These are phyloP conservation scores for Tipula unca DNA, from an alignment of 2,888 invertebrate species.

Conservation along the genomic window DNA sequence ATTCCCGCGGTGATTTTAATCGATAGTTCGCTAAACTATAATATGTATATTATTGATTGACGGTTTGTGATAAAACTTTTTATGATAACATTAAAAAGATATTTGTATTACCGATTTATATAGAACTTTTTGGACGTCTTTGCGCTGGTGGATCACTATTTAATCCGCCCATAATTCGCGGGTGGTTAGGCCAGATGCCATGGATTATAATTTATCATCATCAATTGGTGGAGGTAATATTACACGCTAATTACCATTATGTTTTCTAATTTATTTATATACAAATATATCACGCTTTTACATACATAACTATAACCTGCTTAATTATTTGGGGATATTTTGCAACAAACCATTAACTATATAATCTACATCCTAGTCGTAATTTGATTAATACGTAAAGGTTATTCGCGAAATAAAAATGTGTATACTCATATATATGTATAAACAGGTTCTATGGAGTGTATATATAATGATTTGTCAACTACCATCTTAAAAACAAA, in stretches of 20 bases:
- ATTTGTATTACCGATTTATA: background rate
- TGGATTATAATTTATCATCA: slow-evolving; percentile 29
- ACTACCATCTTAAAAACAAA: no score
- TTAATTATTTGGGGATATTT: background rate
- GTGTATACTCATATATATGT: background rate
- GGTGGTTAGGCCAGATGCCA: slow-evolving; percentile 29
- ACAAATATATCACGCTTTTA: no score
- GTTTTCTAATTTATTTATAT: no score
- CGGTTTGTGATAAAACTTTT: background rate
- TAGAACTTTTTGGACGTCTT: slow-evolving; percentile 29
- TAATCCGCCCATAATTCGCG: slow-evolving; percentile 28
- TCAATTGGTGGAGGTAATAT: slow-evolving; percentile 29
- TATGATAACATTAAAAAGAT: background rate
- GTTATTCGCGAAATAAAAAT: background rate
- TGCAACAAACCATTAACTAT: background rate
- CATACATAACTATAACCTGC: background rate
- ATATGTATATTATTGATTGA: background rate
- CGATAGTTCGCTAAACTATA: background rate
- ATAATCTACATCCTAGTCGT: background rate
- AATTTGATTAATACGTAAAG: background rate
- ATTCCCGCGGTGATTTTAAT: background rate
- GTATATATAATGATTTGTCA: no score
- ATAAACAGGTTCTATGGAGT: background rate
- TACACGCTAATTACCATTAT: no score
- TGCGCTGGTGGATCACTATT: slow-evolving; percentile 27